Conservation (phyloP, 2,888 invertebrate species). For the Dolomedes plantarius region DNA sequence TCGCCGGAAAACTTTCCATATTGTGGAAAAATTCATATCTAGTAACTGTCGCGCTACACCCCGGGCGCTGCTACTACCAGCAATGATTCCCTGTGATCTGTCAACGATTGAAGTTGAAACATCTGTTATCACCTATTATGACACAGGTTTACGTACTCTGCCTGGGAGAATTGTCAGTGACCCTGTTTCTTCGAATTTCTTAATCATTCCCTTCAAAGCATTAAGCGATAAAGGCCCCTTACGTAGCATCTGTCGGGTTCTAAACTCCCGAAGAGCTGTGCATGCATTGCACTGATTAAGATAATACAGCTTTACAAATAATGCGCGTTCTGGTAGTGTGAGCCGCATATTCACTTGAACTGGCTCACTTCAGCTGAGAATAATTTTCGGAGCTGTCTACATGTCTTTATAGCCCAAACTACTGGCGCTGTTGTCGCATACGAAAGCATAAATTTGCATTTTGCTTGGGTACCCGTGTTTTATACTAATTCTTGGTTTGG, state of each 20-base stretch:
- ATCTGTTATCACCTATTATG: neutral
- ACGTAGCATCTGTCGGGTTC: neutral
- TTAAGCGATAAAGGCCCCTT: neutral
- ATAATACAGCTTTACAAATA: neutral
- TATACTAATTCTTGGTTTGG: no score
- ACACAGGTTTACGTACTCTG: neutral
- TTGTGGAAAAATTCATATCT: neutral
- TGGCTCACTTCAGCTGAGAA: neutral
- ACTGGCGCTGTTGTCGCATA: neutral
- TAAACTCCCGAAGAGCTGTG: neutral
- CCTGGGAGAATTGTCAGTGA: no score
- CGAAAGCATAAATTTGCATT: no score
- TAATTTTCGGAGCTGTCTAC: neutral
- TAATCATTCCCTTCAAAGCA: neutral
- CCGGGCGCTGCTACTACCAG: no score
- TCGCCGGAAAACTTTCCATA: no score
- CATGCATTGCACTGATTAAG: neutral
- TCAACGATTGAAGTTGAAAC: neutral
- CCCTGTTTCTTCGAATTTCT: no score
- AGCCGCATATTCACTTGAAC: neutral
- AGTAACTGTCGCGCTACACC: neutral
- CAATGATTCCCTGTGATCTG: no score
- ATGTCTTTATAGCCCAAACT: neutral
- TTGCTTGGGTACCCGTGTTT: no score
- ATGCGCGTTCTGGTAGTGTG: neutral